These are phyloP conservation scores for Trichosurus vulpecula DNA, from an alignment of 2,797 vertebrate species.

Conservation along the genomic window DNA sequence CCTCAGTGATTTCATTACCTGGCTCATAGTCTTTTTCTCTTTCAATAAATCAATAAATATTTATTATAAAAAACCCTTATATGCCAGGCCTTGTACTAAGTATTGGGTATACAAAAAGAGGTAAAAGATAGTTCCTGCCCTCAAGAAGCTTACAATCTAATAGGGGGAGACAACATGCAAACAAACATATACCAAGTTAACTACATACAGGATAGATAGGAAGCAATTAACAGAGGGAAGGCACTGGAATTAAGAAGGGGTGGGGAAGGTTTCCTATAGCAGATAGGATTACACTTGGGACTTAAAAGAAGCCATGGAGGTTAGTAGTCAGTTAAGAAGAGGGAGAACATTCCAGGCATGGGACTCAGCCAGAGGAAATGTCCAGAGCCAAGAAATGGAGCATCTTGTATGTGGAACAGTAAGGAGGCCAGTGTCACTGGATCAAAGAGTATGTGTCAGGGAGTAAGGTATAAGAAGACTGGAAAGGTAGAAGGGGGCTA, in stretches of 20 bases:
- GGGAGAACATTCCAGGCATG: background rate
- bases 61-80: background rate
- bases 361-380: background rate
- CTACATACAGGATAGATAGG: background rate
- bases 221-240: background rate
- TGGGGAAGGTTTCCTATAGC: background rate
- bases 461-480: background rate
- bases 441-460: background rate
- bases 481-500: no score
- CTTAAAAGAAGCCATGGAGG: background rate
- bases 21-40: background rate
- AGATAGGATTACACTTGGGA: background rate
- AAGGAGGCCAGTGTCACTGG: background rate
- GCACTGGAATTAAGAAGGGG: background rate
- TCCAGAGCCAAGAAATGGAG: background rate
- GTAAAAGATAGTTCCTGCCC: background rate
- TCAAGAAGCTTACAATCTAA: background rate
- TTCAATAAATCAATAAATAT: background rate
- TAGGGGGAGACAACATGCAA: background rate
- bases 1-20: background rate
- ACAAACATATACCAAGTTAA: background rate
- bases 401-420: background rate
- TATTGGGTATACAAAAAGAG: background rate
- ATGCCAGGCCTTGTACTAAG: background rate
- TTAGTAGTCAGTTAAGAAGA: background rate